These are phyloP conservation scores for Notolepis coatsorum DNA, from an alignment of 2,797 vertebrate genomes.

Conservation along the genomic window DNA sequence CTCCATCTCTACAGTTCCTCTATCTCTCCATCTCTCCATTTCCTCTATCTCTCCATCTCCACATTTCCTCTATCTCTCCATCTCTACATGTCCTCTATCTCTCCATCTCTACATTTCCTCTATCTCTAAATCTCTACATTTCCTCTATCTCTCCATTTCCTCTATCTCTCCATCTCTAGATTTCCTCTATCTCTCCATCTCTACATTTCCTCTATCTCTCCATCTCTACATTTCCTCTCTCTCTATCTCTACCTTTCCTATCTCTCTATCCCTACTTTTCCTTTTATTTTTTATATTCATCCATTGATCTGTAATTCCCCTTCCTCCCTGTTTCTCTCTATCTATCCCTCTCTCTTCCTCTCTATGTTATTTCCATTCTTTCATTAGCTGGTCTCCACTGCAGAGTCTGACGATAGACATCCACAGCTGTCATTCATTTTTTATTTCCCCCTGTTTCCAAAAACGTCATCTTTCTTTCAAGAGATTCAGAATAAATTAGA, in stretches of 20 bases:
- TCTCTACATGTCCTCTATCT: no score
- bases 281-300: background rate
- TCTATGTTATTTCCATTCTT: conserved; percentile 14
- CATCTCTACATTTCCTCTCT: conserved; percentile 23
- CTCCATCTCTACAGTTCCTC: no score
- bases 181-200: background rate
- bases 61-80: no score
- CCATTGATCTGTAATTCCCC: conserved; percentile 11
- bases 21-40: no score
- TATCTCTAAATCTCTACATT: no score
- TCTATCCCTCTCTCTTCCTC: conserved; percentile 18
- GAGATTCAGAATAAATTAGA: conserved; percentile 60
- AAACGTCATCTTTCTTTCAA: conserved; percentile 60
- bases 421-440: conserved; percentile 67
- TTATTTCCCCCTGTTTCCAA: conserved; percentile 37
- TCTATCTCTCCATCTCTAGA: conserved; percentile 18
- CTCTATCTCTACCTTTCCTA: conserved; percentile 11
- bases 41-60: no score
- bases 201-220: conserved; percentile 16
- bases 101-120: no score
- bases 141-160: no score
- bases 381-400: conserved; percentile 45
- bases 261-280: background rate
- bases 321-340: conserved; percentile 14
- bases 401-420: conserved; percentile 46